A percentile compares a stretch with the other conserved stretches of the same genome.
phyloP scores from a whole-genome alignment of 2,113 vertebrate species.

The Oenanthe melanoleuca region DNA sequence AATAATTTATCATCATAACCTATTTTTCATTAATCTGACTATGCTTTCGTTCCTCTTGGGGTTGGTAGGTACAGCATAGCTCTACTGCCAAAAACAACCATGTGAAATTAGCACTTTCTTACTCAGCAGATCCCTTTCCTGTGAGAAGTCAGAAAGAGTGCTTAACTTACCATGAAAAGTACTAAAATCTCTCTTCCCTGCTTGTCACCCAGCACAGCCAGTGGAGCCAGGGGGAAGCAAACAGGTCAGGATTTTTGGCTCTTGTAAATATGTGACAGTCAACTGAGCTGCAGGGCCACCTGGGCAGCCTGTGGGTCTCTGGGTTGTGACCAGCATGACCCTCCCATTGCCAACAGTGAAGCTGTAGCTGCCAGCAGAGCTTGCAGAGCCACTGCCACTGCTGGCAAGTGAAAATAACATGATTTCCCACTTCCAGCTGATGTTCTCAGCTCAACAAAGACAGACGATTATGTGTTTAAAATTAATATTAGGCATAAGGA shows the following conservation, averaged over 20 bases:
- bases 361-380: not conserved
- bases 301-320: not conserved
- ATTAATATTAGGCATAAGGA: not conserved
- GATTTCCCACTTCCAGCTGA: not conserved
- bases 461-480: not conserved
- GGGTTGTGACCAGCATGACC: not conserved
- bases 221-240: not conserved
- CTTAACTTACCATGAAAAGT: not conserved
- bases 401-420: not conserved
- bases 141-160: not conserved
- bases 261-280: not conserved
- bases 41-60: not conserved
- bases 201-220: not conserved
- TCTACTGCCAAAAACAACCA: not conserved
- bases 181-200: not conserved
- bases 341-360: rapidly evolving
- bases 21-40: conserved; percentile 59
- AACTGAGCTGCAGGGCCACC: rapidly evolving
- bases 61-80: not conserved
- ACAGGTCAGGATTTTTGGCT: not conserved
- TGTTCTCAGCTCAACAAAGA: not conserved
- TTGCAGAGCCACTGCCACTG: not conserved
- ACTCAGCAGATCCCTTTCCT: conserved; percentile 49
- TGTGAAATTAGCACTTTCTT: conserved; percentile 50
- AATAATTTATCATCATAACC: conserved; percentile 62